phyloP scores from a whole-genome alignment of 1,140 invertebrate genomes.

The Spodoptera litura region DNA sequence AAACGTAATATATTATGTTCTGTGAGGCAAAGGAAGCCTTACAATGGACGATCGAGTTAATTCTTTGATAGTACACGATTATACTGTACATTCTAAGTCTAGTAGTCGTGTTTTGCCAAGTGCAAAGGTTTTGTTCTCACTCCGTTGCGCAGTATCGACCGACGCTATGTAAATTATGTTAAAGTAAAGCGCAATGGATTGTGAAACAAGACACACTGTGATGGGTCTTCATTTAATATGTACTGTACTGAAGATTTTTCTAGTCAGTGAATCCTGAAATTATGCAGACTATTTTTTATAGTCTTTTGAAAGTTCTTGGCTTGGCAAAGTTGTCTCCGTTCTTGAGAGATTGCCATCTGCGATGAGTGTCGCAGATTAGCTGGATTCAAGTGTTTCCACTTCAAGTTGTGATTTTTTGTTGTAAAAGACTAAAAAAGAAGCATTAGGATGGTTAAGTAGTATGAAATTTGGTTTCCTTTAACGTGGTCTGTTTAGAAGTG shows the following conservation, averaged over 20 bases:
- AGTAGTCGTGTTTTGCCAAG: conserved; percentile 4
- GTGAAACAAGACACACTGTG: conserved; percentile 24
- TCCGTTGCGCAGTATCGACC: conserved; percentile 10
- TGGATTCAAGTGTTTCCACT: too few species aligned
- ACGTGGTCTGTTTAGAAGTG: too few species aligned
- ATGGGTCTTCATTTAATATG: conserved; percentile 19
- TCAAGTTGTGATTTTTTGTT: too few species aligned
- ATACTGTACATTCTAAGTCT: conserved; percentile 18
- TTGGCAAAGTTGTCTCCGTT: too few species aligned
- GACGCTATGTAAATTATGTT: conserved; percentile 30
- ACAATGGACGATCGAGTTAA: conserved; percentile 22
- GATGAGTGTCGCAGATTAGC: too few species aligned
- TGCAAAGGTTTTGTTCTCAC: conserved; percentile 12
- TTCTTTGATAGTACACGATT: conserved; percentile 5
- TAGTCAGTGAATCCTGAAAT: too few species aligned
- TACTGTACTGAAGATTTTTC: neutral
- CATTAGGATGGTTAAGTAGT: too few species aligned
- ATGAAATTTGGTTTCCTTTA: too few species aligned
- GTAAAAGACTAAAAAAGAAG: too few species aligned
- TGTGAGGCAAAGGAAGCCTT: conserved; percentile 13
- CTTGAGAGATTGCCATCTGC: too few species aligned
- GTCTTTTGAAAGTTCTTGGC: too few species aligned
- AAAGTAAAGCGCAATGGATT: conserved; percentile 42
- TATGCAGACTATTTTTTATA: too few species aligned
- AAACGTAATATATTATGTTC: conserved; percentile 22